Conservation (phyloP, 2,797 vertebrate genomes). For the Chaetodon trifasciatus region DNA sequence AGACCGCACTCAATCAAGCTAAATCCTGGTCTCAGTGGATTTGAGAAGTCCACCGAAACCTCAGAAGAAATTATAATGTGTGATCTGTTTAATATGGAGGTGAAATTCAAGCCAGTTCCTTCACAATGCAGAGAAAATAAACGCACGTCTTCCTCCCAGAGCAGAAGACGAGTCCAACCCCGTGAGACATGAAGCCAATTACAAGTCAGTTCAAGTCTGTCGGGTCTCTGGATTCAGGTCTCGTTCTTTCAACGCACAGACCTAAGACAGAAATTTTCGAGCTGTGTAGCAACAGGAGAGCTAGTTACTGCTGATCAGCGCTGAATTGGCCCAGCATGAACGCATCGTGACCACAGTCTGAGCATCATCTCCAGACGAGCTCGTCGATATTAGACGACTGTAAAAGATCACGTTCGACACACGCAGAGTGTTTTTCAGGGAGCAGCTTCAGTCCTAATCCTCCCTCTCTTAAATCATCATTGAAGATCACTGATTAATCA, state of each 20-base stretch:
- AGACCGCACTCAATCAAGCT: slow-evolving; percentile 71
- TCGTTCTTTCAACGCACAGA: background rate
- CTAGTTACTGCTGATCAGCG: background rate
- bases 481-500: background rate
- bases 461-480: background rate
- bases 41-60: slow-evolving; percentile 57
- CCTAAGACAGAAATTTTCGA: background rate
- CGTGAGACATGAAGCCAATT: background rate
- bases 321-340: background rate
- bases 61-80: slow-evolving; percentile 64
- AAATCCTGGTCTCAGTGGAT: slow-evolving; percentile 64
- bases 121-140: slow-evolving; percentile 18
- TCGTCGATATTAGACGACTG: too few relatives aligned
- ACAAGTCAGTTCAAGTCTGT: background rate
- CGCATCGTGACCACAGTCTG: too few relatives aligned
- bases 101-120: slow-evolving; percentile 48
- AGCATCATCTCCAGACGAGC: background rate
- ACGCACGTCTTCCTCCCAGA: background rate
- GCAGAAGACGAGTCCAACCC: background rate
- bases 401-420: background rate
- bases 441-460: background rate
- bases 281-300: background rate
- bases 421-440: background rate
- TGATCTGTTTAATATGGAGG: slow-evolving; percentile 63
- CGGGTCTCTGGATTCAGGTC: background rate